These are phyloP conservation scores for Lordiphosa clarofinis DNA, from an alignment of 1,140 invertebrate species.

Conservation along the genomic window DNA sequence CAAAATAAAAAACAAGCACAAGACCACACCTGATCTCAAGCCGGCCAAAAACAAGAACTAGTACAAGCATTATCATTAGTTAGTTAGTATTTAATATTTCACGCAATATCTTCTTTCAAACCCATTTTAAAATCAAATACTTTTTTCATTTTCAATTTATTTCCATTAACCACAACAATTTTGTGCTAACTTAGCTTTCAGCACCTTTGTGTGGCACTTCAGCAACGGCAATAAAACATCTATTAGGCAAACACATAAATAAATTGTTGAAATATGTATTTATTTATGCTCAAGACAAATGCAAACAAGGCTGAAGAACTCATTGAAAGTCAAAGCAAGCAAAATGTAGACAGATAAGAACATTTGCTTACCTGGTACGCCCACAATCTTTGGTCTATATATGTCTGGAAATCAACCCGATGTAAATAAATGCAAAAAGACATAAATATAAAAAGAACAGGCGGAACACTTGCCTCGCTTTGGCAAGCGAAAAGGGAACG, in stretches of 20 bases:
- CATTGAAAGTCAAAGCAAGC: constrained; percentile 4
- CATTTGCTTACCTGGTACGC: constrained; percentile 1
- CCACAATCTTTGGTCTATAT: constrained; percentile 5
- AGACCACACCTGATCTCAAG: too few species aligned
- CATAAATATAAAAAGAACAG: constrained; percentile 14
- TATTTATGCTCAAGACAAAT: constrained; percentile 14
- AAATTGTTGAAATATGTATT: constrained; percentile 37
- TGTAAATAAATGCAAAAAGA: constrained; percentile 30
- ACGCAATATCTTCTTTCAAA: too few species aligned
- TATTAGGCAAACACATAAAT: constrained; percentile 37
- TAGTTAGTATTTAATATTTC: too few species aligned
- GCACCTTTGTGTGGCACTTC: background rate
- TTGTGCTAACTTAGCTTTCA: constrained; percentile 10
- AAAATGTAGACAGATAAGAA: constrained; percentile 15
- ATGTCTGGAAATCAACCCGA: constrained; percentile 10
- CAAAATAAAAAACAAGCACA: too few species aligned
- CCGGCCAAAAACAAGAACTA: too few species aligned
- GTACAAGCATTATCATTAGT: too few species aligned
- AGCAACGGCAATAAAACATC: constrained; percentile 1
- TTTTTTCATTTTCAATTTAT: too few species aligned
- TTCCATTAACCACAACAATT: background rate
- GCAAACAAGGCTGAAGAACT: constrained; percentile 1
- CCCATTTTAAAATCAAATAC: too few species aligned
- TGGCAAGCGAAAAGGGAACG: constrained; percentile 24
- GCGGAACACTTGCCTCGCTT: constrained; percentile 33